Evolutionary conservation across 2,888 invertebrate genomes (phyloP).

Genomic region (Cyclophora albipunctata): DNA sequence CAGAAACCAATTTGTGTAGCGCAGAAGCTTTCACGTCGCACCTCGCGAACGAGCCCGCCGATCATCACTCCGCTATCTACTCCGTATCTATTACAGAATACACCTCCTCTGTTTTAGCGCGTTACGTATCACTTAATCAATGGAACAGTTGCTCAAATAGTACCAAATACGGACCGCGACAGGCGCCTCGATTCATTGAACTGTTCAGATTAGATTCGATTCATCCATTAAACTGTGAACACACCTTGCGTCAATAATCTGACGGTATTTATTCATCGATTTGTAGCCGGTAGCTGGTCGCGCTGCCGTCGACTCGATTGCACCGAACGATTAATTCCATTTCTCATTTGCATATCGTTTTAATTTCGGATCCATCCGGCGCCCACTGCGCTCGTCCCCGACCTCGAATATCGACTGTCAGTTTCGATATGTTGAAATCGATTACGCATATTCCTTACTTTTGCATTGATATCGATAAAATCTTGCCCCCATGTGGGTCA

Average conservation of each 20-base stretch:
- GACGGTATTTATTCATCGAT: slow-evolving; percentile 67
- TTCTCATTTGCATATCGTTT: slow-evolving; percentile 68
- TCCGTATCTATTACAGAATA: slow-evolving; percentile 19
- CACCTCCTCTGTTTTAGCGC: slow-evolving; percentile 26
- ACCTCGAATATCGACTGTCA: slow-evolving; percentile 61
- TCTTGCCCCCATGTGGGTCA: slow-evolving; percentile 45
- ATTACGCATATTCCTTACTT: slow-evolving; percentile 56
- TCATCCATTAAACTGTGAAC: slow-evolving; percentile 51
- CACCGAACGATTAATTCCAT: slow-evolving; percentile 60
- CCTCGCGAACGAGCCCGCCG: slow-evolving; percentile 14
- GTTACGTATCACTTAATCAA: slow-evolving; percentile 40
- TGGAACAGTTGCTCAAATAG: slow-evolving; percentile 46
- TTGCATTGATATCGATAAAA: slow-evolving; percentile 50
- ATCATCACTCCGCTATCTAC: slow-evolving; percentile 3
- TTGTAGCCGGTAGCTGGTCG: slow-evolving; percentile 60
- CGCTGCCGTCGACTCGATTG: slow-evolving; percentile 59
- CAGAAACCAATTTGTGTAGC: slow-evolving; percentile 45
- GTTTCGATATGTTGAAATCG: slow-evolving; percentile 64
- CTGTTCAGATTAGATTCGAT: slow-evolving; percentile 46
- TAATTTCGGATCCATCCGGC: slow-evolving; percentile 69
- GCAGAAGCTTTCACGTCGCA: slow-evolving; percentile 41
- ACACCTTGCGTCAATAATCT: slow-evolving; percentile 59
- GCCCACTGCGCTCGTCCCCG: slow-evolving; percentile 61
- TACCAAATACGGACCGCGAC: slow-evolving; percentile 41
- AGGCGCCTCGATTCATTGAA: slow-evolving; percentile 48